Percentiles rank a stretch among this genome's conserved stretches.
phyloP scores from a whole-genome alignment of 2,797 vertebrate species.

The Channallabes apus region DNA sequence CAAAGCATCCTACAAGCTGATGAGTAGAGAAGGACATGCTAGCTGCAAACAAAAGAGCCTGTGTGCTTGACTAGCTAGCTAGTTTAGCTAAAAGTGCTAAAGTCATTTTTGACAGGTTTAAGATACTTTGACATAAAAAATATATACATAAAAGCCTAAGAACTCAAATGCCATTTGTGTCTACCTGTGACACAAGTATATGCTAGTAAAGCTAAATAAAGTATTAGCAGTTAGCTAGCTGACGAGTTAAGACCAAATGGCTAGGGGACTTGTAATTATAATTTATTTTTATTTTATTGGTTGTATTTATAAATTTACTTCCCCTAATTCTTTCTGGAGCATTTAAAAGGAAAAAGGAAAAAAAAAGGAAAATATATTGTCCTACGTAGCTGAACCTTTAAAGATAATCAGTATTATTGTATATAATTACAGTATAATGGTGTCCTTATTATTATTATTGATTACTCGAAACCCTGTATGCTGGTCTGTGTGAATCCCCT shows the following conservation, averaged over 20 bases:
- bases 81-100: not conserved
- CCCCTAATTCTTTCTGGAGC: not conserved
- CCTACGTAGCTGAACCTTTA: not conserved
- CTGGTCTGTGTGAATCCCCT: slow-evolving; percentile 4
- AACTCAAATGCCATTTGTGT: not conserved
- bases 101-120: not conserved
- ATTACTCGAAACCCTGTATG: not conserved
- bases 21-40: not conserved
- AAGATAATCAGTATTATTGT: not conserved
- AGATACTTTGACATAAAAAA: not conserved
- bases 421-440: not conserved
- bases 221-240: not conserved
- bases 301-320: not conserved
- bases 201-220: too few species aligned
- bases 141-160: too few species aligned
- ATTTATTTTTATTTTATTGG: too few species aligned
- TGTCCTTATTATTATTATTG: slow-evolving; percentile 6
- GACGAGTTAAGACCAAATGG: not conserved
- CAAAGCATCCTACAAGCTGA: not conserved
- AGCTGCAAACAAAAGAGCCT: not conserved
- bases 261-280: not conserved
- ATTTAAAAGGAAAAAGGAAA: not conserved
- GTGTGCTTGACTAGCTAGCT: not conserved
- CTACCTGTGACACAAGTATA: not conserved
- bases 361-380: not conserved